A percentile compares a stretch with the other conserved stretches of the same genome.
phyloP scores from a whole-genome alignment of 2,888 invertebrate genomes.

The Girardia tigrina region DNA sequence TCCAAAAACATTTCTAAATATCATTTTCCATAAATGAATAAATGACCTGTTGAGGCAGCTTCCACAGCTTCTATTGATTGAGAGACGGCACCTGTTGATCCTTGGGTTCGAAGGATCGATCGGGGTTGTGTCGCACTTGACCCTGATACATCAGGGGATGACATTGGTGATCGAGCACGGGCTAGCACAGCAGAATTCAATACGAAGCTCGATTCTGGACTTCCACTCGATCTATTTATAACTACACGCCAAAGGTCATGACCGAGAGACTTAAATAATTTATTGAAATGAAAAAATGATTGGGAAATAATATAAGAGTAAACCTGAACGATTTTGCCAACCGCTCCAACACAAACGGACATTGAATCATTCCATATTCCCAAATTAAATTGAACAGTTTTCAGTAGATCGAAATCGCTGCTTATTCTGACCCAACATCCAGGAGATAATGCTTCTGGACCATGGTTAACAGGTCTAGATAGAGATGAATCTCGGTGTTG shows the following conservation, averaged over 20 bases:
- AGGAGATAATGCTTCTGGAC: neutral
- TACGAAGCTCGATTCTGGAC: neutral
- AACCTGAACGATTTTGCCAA: conserved; percentile 1
- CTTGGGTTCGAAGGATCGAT: neutral
- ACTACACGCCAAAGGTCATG: neutral
- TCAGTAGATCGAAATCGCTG: neutral
- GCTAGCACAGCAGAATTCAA: neutral
- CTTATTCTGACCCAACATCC: conserved; percentile 3
- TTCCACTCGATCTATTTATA: neutral
- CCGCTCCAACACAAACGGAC: neutral
- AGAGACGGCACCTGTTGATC: neutral
- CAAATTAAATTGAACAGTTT: neutral
- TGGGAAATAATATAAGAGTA: neutral
- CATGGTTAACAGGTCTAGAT: neutral
- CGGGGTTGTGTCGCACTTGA: neutral
- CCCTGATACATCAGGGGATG: neutral
- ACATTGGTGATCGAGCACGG: neutral
- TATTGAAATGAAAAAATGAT: no score
- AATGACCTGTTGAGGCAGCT: neutral
- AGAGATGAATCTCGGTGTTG: conserved; percentile 15
- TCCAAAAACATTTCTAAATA: no score
- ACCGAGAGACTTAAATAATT: neutral
- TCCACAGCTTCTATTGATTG: conserved; percentile 11
- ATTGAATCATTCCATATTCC: conserved; percentile 26
- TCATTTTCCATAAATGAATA: no score